Base-by-base conservation (phyloP, 2,888 invertebrate species). In the Globia sparganii region DNA sequence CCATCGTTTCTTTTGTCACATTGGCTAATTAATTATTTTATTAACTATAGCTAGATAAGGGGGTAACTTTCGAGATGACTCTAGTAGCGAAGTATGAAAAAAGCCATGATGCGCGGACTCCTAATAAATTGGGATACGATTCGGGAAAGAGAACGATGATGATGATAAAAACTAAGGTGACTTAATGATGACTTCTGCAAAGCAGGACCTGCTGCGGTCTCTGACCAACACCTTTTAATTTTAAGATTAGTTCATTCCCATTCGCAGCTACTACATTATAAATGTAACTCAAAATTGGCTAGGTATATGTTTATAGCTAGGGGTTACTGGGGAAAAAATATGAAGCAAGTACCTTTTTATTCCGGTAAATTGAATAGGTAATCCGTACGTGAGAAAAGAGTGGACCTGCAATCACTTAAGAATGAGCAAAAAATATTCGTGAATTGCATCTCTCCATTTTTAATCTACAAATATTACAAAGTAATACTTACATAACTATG, bases 401-500 rank as follows among this genome's bases (percentile, higher is more conserved):
- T 53, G 25, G 25, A 53, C 25, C 49, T 9, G 9, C 25, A 8
- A 49, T 2, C 46, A 49, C 21, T 8, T 25, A 49, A 8, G 3
- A 49, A 21, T 8, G 2, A 34, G 3, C 1, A 5, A 34, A 58
- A 46, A 31, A 21, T n/a, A 40, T 59, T 49, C 13, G 25, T 40
- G 53, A 70, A 71, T 61, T 43, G 0, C 61, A 71, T 62, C 15
- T n/a, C 37, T 56, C 4, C 9, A 62, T 81, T 49, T 53, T 40
- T 31, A 77, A 67, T 65, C 21, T 28, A 28, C 78, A 59, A 76
- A 73, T 74, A 77, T 81, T 53, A 77, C 31, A 31, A 64, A 62
- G n/a, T 43, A 53, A 37, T 25, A 62, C 65, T 85, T 85, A 85
- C 37, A 70, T 76, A 83, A 83, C 43, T 43, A 6, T 25, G 25